Evolutionary conservation across 1,140 invertebrate species (phyloP), one percentile per base, ranked within the genome.

Genomic region (Drosophila lini): DNA sequence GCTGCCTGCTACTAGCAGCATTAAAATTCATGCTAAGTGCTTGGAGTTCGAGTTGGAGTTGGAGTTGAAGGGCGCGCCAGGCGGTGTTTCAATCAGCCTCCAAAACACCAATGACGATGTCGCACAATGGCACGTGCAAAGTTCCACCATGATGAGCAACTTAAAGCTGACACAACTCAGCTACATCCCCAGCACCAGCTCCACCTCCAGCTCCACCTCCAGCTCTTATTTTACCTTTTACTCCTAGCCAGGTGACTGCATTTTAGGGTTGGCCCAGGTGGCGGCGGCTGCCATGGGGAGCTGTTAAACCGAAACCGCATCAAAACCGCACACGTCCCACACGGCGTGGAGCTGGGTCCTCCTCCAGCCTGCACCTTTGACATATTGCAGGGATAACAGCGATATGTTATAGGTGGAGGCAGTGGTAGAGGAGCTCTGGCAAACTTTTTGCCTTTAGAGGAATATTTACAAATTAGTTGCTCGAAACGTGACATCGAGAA

Each of bases 381-480:
- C 80, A 88, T 88, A 82, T 88, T 78, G 83, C 82, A 42, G 45
- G 71, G 59, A 28, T 50, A 59, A 45, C 31, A 36, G 36, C 55
- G 45, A 16, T 44, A 31, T 50, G 44, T 40, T 16, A 25, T 38
- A n/a, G 28, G 16, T 16, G 34, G 40, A 15, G 16, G 28, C 0
- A 22, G 28, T 5, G 16, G 42, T 15, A 15, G 45, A 28, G 11
- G 13, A 60, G 61, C 65, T 15, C 32, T 53, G 32, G 56, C 80
- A 78, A 79, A 79, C 78, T 69, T 53, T 69, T 80, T 74, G 64
- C 58, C 65, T 73, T 67, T 64, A 60, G 80, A 65, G 61, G 73
- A 83, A 83, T 89, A 88, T 88, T 88, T 88, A 88, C 84, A 88
- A 88, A 88, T 88, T 88, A 88, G 83, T 88, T 88, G 84, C 80